phyloP scores from a whole-genome alignment of 1,140 invertebrate genomes.

The Eulimnadia texana region DNA sequence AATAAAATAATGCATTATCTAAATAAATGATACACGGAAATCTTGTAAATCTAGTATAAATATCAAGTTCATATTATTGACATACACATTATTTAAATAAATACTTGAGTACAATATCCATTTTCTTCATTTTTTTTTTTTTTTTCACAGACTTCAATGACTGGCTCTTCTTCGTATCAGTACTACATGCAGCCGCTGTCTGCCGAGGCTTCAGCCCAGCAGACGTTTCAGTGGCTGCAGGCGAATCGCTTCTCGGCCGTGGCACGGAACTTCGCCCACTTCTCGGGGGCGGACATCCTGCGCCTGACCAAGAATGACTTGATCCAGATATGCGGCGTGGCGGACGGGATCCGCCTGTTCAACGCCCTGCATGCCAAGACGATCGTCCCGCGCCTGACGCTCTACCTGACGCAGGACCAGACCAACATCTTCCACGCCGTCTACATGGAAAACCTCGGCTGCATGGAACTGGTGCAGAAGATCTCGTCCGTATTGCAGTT shows the following conservation, averaged over 20 bases:
- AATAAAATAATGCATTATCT: no score
- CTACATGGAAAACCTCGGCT: conserved; percentile 52
- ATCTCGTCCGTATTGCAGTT: conserved; percentile 43
- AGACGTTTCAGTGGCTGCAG: conserved; percentile 67
- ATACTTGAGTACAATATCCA: neutral
- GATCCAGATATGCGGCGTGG: conserved; percentile 82
- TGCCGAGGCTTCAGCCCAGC: conserved; percentile 45
- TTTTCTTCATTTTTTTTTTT: neutral
- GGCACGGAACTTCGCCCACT: conserved; percentile 59
- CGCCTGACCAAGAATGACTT: conserved; percentile 73
- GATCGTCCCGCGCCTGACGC: conserved; percentile 46
- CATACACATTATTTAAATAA: no score
- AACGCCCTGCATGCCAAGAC: conserved; percentile 61
- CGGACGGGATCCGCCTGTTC: conserved; percentile 77
- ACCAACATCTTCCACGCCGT: conserved; percentile 59
- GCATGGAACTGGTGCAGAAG: conserved; percentile 48
- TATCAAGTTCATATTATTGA: no score
- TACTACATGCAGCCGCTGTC: conserved; percentile 27
- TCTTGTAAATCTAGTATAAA: no score
- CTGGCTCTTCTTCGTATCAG: conserved; percentile 17
- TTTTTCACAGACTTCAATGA: neutral
- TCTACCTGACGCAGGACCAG: conserved; percentile 46
- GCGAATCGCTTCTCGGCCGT: conserved; percentile 59
- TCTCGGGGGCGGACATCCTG: conserved; percentile 73
- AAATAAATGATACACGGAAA: no score